phyloP scores from a whole-genome alignment of 2,888 invertebrate genomes.

The Callimorpha dominula region DNA sequence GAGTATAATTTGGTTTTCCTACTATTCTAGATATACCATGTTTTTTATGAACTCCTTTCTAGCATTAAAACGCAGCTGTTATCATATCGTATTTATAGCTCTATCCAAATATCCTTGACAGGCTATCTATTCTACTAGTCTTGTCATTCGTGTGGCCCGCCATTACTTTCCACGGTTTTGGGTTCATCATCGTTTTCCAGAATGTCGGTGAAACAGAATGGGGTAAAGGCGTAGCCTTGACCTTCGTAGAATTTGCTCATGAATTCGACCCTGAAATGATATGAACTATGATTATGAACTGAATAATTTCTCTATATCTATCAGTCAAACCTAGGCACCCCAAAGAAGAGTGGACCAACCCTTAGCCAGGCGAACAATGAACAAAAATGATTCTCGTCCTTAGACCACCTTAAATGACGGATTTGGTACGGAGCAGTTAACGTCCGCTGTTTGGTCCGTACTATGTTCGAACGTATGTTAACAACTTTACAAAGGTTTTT shows the following conservation, averaged over 20 bases:
- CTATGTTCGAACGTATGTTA: background rate
- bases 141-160: slow-evolving; percentile 69
- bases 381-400: no score
- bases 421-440: no score
- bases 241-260: slow-evolving; percentile 97
- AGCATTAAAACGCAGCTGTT: slow-evolving; percentile 1
- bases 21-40: background rate
- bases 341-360: background rate
- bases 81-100: background rate
- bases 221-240: slow-evolving; percentile 90
- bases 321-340: background rate
- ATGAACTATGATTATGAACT: background rate
- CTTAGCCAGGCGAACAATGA: no score
- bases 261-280: slow-evolving; percentile 95
- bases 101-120: background rate
- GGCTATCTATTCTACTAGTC: slow-evolving; percentile 41
- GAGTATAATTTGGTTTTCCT: background rate
- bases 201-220: slow-evolving; percentile 90
- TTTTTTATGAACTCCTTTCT: background rate
- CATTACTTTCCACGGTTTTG: slow-evolving; percentile 64
- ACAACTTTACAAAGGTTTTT: background rate
- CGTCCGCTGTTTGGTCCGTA: no score
- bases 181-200: slow-evolving; percentile 82
- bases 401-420: no score
- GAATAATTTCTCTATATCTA: background rate